phyloP scores from a whole-genome alignment of 2,797 vertebrate species.

The Meda fulgida region DNA sequence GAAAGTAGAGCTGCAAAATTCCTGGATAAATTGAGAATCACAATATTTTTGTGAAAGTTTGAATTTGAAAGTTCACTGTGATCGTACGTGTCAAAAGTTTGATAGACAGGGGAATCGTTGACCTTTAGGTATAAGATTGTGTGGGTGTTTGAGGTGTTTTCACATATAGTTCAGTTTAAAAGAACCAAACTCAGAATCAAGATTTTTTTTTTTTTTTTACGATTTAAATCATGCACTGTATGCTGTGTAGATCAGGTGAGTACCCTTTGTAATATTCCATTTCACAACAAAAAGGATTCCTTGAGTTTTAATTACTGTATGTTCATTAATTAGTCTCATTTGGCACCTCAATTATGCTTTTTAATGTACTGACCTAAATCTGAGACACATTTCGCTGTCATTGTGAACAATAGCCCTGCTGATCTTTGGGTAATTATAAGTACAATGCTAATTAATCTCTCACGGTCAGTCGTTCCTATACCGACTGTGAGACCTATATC shows the following conservation, averaged over 20 bases:
- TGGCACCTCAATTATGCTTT: slow-evolving; percentile 74
- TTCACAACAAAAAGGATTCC: slow-evolving; percentile 46
- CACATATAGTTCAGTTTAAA: no score
- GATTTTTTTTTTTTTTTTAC: no score
- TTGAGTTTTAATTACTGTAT: slow-evolving; percentile 70
- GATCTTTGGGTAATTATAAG: slow-evolving; percentile 79
- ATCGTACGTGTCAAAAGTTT: background rate
- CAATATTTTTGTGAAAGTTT: background rate
- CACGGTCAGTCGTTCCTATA: slow-evolving; percentile 64
- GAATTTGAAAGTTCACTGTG: background rate
- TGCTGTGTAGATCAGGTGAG: slow-evolving; percentile 18
- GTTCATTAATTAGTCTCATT: slow-evolving; percentile 76
- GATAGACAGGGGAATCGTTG: background rate
- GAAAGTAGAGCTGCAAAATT: slow-evolving; percentile 1
- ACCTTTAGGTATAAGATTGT: background rate
- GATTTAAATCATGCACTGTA: background rate
- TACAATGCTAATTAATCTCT: slow-evolving; percentile 76
- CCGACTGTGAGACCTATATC: slow-evolving; percentile 55
- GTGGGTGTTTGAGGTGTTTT: background rate
- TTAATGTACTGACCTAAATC: slow-evolving; percentile 77
- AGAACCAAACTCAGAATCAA: no score
- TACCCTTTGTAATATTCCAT: slow-evolving; percentile 25
- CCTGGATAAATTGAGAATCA: background rate
- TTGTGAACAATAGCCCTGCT: slow-evolving; percentile 72
- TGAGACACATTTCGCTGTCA: slow-evolving; percentile 74